Evolutionary conservation across 1,140 invertebrate species (phyloP).

Genomic region (Drosophila varians): DNA sequence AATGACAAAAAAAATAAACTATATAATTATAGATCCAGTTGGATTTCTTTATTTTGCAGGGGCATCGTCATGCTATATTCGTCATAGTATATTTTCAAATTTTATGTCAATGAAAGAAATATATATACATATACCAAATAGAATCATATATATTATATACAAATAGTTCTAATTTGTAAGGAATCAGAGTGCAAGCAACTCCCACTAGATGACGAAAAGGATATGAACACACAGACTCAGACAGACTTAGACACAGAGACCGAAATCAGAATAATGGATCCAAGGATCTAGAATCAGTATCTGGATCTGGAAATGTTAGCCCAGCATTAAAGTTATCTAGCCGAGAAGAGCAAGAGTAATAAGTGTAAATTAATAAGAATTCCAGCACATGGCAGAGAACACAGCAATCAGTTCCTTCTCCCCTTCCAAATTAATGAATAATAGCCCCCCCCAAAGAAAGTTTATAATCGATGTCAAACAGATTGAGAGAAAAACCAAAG

Average conservation of each 20-base stretch:
- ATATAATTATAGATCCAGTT: not conserved
- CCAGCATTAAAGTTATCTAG: conserved; percentile 38
- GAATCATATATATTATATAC: conserved; percentile 43
- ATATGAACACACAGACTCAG: conserved; percentile 21
- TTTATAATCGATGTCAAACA: conserved; percentile 5
- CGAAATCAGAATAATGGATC: conserved; percentile 9
- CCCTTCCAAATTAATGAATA: conserved; percentile 46
- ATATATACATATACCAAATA: conserved; percentile 47
- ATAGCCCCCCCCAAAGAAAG: not conserved
- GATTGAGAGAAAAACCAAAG: conserved; percentile 1
- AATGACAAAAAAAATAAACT: not conserved
- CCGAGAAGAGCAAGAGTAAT: conserved; percentile 38
- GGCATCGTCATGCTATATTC: conserved; percentile 25
- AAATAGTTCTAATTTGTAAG: conserved; percentile 62
- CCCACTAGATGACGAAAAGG: conserved; percentile 10
- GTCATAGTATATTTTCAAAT: conserved; percentile 49
- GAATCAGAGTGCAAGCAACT: conserved; percentile 14
- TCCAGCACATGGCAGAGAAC: conserved; percentile 11
- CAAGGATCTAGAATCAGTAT: not conserved
- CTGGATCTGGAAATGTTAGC: conserved; percentile 17
- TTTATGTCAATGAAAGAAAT: conserved; percentile 64
- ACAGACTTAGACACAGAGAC: conserved; percentile 13
- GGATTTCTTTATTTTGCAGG: conserved; percentile 1
- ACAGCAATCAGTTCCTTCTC: conserved; percentile 26
- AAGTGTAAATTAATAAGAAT: conserved; percentile 53